Evolutionary conservation across 2,888 invertebrate species (phyloP).

Genomic region (Erpobdella octoculata): DNA sequence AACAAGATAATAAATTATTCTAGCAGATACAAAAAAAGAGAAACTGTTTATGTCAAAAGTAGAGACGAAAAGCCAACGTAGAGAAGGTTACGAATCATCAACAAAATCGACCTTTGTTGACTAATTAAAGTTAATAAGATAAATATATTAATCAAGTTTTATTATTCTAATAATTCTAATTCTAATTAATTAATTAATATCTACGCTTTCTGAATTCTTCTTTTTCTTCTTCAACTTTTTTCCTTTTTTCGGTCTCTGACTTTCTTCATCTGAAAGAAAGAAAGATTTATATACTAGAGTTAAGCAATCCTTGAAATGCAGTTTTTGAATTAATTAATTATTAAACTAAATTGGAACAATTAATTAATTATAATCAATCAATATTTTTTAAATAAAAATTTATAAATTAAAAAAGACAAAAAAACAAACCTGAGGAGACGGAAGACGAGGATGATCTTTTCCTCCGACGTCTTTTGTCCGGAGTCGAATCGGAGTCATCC

Average conservation of each 20-base stretch:
- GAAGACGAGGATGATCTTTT: constrained; percentile 4
- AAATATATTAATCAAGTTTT: too few relatives aligned
- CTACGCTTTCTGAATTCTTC: not conserved
- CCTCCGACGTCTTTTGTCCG: too few relatives aligned
- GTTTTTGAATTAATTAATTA: not conserved
- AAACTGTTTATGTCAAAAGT: not conserved
- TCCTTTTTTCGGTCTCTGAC: constrained; percentile 3
- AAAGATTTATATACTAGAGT: not conserved
- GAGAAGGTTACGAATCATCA: too few relatives aligned
- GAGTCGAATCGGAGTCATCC: not conserved
- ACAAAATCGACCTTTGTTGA: too few relatives aligned
- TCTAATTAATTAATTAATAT: too few relatives aligned
- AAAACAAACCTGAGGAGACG: not conserved
- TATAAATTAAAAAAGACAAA: too few relatives aligned
- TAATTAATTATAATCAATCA: not conserved
- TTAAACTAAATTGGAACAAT: not conserved
- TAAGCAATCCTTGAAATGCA: too few relatives aligned
- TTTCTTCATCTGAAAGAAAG: constrained; percentile 1
- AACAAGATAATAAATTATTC: too few relatives aligned
- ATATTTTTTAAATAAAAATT: too few relatives aligned
- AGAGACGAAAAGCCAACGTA: not conserved
- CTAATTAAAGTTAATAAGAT: too few relatives aligned
- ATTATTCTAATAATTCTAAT: too few relatives aligned
- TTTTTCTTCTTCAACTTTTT: constrained; percentile 19
- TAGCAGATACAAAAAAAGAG: too few relatives aligned